A percentile compares a stretch with the other conserved stretches of the same genome.
These are phyloP conservation scores for Hippocampus guttulatus DNA, from an alignment of 2,113 vertebrate genomes.

Conservation along the genomic window DNA sequence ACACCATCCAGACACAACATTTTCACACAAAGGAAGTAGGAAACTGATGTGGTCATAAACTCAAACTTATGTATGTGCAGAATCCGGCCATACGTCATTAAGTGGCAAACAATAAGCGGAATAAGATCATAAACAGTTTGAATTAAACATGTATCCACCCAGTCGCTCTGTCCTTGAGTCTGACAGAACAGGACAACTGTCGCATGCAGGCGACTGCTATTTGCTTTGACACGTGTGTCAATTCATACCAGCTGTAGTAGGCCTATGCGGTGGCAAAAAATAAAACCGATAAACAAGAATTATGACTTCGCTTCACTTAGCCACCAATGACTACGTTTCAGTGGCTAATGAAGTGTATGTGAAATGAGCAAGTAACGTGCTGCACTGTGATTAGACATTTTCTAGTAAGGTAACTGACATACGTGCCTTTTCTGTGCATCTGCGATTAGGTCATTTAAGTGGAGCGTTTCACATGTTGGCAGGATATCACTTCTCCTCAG, in stretches of 20 bases:
- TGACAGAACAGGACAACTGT: slow-evolving; percentile 11
- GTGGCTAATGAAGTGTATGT: too few relatives aligned
- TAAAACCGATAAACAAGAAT: neutral
- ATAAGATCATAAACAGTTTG: slow-evolving; percentile 11
- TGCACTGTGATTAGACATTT: too few relatives aligned
- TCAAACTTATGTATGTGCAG: neutral
- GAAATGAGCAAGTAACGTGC: too few relatives aligned
- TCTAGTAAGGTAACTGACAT: neutral
- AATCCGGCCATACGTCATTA: slow-evolving; percentile 2
- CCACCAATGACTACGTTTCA: too few relatives aligned
- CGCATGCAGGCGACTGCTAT: neutral
- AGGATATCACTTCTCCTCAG: neutral
- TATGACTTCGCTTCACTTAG: neutral
- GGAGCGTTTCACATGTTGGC: neutral
- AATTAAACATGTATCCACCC: neutral
- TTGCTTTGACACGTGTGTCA: neutral
- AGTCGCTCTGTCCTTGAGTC: slow-evolving; percentile 33
- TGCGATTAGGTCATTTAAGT: neutral
- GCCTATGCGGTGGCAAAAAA: neutral
- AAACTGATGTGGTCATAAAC: neutral
- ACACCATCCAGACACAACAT: neutral
- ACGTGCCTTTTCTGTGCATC: neutral
- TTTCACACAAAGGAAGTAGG: neutral
- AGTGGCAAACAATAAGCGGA: slow-evolving; percentile 26
- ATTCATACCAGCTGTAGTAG: neutral